phyloP scores from a whole-genome alignment of 1,140 invertebrate genomes.

The Tyrophagus putrescentiae region DNA sequence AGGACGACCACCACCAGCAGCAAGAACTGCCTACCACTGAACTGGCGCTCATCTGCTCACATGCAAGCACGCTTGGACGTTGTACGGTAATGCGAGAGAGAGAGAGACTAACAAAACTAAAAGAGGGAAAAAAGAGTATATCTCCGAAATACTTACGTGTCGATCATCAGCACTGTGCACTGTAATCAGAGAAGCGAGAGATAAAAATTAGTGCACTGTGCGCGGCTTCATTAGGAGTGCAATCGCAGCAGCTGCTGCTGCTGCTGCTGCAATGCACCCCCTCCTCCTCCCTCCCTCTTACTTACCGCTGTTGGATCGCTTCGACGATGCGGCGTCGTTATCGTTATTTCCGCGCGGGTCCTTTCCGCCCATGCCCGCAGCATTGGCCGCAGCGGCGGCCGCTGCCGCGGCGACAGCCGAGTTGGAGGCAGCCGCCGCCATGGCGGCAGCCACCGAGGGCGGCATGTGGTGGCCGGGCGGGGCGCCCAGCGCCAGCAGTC shows the following conservation, averaged over 20 bases:
- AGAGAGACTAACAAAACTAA: background rate
- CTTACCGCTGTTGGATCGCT: constrained; percentile 15
- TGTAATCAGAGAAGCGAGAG: constrained; percentile 21
- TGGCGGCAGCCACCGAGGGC: constrained; percentile 17
- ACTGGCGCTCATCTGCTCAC: background rate
- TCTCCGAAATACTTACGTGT: constrained; percentile 26
- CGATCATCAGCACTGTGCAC: constrained; percentile 28
- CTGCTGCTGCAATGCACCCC: too few species aligned
- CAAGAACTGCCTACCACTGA: background rate
- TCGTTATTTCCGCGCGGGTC: constrained; percentile 19
- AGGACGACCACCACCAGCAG: too few species aligned
- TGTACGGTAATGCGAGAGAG: too few species aligned
- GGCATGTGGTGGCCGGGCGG: constrained; percentile 22
- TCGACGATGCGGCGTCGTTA: constrained; percentile 16
- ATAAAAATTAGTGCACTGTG: constrained; percentile 6
- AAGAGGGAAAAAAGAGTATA: background rate
- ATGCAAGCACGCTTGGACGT: constrained; percentile 1
- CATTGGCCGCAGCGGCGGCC: background rate
- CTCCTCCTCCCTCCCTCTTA: too few species aligned
- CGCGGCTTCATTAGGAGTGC: background rate
- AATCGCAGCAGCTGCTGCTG: background rate
- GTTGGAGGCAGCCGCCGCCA: too few species aligned
- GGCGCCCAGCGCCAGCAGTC: constrained; percentile 32
- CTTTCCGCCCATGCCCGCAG: constrained; percentile 3
- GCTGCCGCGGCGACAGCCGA: constrained; percentile 23